Conservation (phyloP, 64 coral and sea anemone genomes). For the Dendronephthya gigantea region DNA sequence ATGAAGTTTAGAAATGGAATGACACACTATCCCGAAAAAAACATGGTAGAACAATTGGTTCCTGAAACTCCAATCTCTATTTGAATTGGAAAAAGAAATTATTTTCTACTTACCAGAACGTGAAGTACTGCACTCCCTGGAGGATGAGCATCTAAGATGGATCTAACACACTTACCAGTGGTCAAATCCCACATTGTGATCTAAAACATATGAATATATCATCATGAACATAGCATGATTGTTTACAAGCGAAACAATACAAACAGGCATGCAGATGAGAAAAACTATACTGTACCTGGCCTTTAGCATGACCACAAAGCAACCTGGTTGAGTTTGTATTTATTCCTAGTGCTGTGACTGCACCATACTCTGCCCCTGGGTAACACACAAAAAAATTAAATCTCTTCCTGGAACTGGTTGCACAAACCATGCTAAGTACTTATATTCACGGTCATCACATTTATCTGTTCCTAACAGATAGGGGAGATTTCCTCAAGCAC, state of each 20-base stretch:
- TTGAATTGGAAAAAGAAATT: too few species aligned
- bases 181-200: conserved; percentile 97
- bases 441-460: too few species aligned
- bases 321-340: conserved; percentile 82
- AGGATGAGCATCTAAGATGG: conserved; percentile 81
- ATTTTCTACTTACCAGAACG: conserved; percentile 45
- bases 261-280: background rate
- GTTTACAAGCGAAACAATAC: background rate
- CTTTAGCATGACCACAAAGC: conserved; percentile 86
- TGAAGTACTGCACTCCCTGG: conserved; percentile 87
- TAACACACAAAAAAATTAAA: too few species aligned
- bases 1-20: background rate
- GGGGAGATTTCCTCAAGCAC: too few species aligned
- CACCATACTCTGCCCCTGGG: conserved; percentile 87
- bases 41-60: too few species aligned
- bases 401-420: too few species aligned
- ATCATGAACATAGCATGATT: background rate
- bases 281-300: conserved; percentile 61
- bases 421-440: too few species aligned
- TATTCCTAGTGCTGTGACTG: conserved; percentile 85
- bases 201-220: conserved; percentile 19
- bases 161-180: conserved; percentile 74
- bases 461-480: too few species aligned
- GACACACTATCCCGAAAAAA: background rate
- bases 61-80: background rate